Evolutionary conservation across 2,797 vertebrate genomes (phyloP).

Genomic region (Mormyrops boulengeri): DNA sequence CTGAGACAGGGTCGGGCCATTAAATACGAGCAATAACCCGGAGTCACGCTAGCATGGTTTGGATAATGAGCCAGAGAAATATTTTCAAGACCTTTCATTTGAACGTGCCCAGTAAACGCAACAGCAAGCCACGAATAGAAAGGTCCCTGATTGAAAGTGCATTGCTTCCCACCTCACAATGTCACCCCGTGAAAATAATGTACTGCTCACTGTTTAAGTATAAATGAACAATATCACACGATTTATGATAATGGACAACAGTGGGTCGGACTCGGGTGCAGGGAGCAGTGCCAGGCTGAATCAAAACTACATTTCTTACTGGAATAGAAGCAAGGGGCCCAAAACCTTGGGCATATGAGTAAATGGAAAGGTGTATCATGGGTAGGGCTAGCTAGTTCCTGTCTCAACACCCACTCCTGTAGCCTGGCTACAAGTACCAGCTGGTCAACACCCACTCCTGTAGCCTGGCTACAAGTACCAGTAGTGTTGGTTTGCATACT

Average conservation of each 20-base stretch:
- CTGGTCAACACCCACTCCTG: too few species aligned
- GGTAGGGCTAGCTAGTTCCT: background rate
- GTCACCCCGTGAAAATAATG: background rate
- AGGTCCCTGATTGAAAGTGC: background rate
- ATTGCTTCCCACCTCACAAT: background rate
- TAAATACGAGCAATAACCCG: background rate
- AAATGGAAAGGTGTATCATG: background rate
- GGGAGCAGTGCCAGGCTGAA: background rate
- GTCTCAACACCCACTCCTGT: background rate
- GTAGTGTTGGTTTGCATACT: background rate
- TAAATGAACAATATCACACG: background rate
- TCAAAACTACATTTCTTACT: background rate
- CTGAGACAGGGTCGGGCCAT: background rate
- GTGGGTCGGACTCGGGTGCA: background rate
- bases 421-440: background rate
- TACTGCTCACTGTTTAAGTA: background rate
- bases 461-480: too few species aligned
- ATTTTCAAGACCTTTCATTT: background rate
- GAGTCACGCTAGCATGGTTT: background rate
- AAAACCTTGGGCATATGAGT: background rate
- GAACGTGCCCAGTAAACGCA: background rate
- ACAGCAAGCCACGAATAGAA: background rate
- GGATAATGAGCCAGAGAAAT: background rate
- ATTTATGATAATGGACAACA: background rate
- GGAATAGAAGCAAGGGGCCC: background rate